Conservation (phyloP, 1,140 invertebrate species). For the Hyphantria cunea region DNA sequence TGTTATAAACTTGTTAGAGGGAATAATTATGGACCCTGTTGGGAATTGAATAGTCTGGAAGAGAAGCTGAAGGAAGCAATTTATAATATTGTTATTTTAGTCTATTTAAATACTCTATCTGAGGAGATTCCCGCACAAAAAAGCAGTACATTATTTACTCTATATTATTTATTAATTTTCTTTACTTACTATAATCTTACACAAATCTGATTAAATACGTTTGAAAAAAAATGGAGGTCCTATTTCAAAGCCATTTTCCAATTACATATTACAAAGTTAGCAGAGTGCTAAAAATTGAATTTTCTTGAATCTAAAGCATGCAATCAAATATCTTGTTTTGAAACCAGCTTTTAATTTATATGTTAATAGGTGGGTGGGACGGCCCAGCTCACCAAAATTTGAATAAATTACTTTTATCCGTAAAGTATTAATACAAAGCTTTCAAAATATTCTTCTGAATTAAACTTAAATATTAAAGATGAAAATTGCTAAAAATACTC, state of each 20-base stretch:
- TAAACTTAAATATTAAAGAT: background rate
- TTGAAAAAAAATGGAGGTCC: background rate
- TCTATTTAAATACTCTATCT: too few species aligned
- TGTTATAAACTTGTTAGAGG: too few species aligned
- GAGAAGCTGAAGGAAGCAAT: too few species aligned
- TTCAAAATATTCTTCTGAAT: slow-evolving; percentile 1
- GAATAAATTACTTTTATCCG: slow-evolving; percentile 25
- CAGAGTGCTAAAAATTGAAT: slow-evolving; percentile 15
- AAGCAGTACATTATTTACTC: too few species aligned
- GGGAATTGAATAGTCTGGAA: too few species aligned
- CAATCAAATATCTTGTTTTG: slow-evolving; percentile 61
- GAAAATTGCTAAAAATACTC: background rate
- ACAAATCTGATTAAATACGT: background rate
- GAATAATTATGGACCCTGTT: too few species aligned
- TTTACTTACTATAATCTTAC: too few species aligned
- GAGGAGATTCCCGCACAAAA: too few species aligned
- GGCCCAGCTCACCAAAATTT: slow-evolving; percentile 22
- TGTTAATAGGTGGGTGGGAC: slow-evolving; percentile 54
- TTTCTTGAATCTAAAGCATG: slow-evolving; percentile 34
- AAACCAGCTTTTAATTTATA: slow-evolving; percentile 67
- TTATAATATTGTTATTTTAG: too few species aligned
- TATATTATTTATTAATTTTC: too few species aligned
- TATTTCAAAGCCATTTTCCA: background rate
- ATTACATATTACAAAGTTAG: background rate
- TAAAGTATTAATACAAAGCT: slow-evolving; percentile 25